Percentiles rank a stretch among this genome's conserved stretches.
Evolutionary conservation across 2,797 vertebrate genomes (phyloP).

Genomic region (Vespertilio murinus): DNA sequence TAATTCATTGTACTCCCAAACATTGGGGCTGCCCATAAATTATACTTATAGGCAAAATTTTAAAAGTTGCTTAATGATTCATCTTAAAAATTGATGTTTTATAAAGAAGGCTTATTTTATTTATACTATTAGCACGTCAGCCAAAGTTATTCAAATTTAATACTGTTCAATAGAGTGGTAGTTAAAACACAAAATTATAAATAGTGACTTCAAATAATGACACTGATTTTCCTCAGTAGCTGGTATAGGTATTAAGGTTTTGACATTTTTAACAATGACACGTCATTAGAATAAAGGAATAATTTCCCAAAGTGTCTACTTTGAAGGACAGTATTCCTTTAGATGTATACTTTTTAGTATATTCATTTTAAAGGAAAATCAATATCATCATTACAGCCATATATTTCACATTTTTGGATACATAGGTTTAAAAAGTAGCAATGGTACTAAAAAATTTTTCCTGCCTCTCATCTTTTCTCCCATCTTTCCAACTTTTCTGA

Average conservation of each 20-base stretch:
- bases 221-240: conserved; percentile 42
- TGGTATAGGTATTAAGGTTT: not conserved
- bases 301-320: conserved; percentile 5
- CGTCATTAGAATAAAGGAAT: not conserved
- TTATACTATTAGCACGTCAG: conserved; percentile 36
- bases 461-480: not conserved
- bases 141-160: conserved; percentile 13
- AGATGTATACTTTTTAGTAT: not conserved
- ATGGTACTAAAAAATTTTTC: not conserved
- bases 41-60: conserved; percentile 31
- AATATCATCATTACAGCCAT: conserved; percentile 11
- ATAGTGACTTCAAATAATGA: conserved; percentile 20
- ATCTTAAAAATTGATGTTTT: conserved; percentile 45
- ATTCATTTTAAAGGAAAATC: conserved; percentile 52
- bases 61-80: not conserved
- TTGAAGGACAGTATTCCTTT: conserved; percentile 4
- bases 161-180: not conserved
- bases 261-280: conserved; percentile 23
- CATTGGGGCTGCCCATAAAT: conserved; percentile 13
- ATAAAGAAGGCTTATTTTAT: conserved; percentile 59
- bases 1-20: conserved; percentile 2
- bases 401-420: not conserved
- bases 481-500: not conserved
- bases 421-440: not conserved
- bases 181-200: conserved; percentile 21